Conservation (phyloP, 2,797 vertebrate species). For the Pachyuromys duprasi region DNA sequence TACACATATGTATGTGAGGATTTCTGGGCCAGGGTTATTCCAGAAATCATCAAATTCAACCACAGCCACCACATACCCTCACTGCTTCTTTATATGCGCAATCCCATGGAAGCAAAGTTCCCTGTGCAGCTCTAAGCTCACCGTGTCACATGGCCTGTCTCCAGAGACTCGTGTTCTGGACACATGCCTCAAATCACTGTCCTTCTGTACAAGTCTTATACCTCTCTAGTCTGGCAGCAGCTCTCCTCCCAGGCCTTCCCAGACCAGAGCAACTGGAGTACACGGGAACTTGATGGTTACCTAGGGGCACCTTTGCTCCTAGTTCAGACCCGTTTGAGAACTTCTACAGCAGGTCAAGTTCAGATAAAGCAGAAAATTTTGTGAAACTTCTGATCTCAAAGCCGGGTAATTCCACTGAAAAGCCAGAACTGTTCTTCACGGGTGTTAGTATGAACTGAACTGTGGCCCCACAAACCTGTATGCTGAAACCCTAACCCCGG, state of each 20-base stretch:
- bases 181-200: background rate
- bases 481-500: background rate
- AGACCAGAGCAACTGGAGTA: fast-evolving
- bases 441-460: background rate
- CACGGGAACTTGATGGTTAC: background rate
- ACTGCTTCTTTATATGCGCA: background rate
- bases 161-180: background rate
- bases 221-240: background rate
- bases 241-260: background rate
- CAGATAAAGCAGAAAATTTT: background rate
- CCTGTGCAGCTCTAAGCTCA: background rate
- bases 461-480: fast-evolving
- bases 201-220: background rate
- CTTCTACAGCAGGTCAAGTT: background rate
- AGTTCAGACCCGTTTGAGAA: background rate
- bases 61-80: background rate
- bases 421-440: background rate
- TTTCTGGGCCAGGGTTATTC: background rate
- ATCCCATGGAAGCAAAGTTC: background rate
- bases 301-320: background rate
- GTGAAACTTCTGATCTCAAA: background rate
- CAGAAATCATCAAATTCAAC: background rate
- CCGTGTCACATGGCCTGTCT: background rate
- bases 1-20: background rate
- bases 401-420: background rate